These are phyloP conservation scores for Nansenia antarctica DNA, from an alignment of 2,113 vertebrate species.

Conservation along the genomic window DNA sequence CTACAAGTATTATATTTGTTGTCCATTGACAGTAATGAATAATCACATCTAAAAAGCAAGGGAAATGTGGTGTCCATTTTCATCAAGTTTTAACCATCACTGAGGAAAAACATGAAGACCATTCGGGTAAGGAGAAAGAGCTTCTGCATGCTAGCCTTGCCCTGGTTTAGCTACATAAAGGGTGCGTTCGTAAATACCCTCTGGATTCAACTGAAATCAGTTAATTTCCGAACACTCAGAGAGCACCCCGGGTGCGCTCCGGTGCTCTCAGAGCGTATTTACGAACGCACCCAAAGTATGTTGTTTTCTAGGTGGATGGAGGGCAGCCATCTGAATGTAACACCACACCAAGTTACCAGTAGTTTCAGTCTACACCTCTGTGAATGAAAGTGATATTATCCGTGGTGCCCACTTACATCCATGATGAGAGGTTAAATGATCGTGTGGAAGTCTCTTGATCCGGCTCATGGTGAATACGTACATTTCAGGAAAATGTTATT, in stretches of 20 bases:
- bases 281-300: no score
- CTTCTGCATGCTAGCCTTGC: background rate
- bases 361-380: no score
- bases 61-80: background rate
- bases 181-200: no score
- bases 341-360: no score
- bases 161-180: no score
- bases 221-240: no score
- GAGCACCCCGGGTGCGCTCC: no score
- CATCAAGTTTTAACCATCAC: constrained; percentile 8
- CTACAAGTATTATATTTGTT: background rate
- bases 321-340: no score
- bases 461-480: constrained; percentile 20
- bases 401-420: background rate
- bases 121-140: background rate
- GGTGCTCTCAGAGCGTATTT: no score
- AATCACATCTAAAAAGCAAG: background rate
- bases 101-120: constrained; percentile 20
- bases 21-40: background rate
- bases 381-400: background rate
- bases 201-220: no score
- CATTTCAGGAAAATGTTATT: constrained; percentile 22
- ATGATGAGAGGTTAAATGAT: background rate
- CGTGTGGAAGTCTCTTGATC: constrained; percentile 28
- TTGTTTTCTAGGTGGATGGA: no score